A percentile compares a stretch with the other conserved stretches of the same genome.
Conservation (phyloP, 2,888 invertebrate genomes). For the Chelonus formosanus region DNA sequence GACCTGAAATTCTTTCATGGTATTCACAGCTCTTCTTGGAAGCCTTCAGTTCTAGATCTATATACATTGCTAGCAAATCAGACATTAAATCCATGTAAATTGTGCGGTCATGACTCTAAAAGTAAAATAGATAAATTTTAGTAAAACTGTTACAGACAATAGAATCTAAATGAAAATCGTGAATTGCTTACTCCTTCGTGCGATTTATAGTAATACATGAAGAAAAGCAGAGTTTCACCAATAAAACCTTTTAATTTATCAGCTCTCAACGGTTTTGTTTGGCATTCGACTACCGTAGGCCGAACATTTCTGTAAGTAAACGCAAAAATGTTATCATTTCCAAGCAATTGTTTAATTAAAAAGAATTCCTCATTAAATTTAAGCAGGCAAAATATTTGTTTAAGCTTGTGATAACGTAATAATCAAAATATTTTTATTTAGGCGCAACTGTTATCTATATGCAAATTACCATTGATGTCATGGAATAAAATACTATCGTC, state of each 20-base stretch:
- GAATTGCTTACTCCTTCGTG: conserved; percentile 43
- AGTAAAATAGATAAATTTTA: not conserved
- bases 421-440: too few species aligned
- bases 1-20: conserved; percentile 54
- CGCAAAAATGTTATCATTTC: conserved; percentile 11
- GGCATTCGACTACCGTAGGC: conserved; percentile 59
- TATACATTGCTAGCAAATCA: conserved; percentile 63
- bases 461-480: too few species aligned
- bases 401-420: too few species aligned
- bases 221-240: conserved; percentile 61
- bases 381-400: too few species aligned
- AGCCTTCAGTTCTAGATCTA: conserved; percentile 65
- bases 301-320: conserved; percentile 61
- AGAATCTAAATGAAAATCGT: conserved; percentile 1
- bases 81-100: conserved; percentile 64
- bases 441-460: too few species aligned
- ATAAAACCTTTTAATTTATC: conserved; percentile 62
- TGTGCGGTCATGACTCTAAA: conserved; percentile 57
- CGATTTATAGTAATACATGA: conserved; percentile 62
- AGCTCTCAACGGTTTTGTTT: conserved; percentile 59
- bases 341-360: not conserved
- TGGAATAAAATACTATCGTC: too few species aligned
- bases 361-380: not conserved
- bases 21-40: conserved; percentile 56
- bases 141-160: too few species aligned